Base-by-base conservation (phyloP, 2,113 vertebrate genomes). In the Macquaria ambigua region DNA sequence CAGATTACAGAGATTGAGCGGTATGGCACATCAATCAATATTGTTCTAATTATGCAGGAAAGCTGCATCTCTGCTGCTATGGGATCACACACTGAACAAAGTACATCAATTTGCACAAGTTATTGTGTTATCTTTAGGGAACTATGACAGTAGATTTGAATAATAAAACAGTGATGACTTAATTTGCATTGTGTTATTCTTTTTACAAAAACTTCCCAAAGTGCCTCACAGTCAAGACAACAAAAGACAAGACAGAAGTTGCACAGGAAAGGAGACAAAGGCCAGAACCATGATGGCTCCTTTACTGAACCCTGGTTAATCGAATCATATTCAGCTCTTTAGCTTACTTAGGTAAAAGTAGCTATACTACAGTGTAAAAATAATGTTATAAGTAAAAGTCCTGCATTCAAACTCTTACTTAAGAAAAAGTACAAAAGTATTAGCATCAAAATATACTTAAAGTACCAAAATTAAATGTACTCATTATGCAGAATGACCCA, bases 1-100 rank as follows among this genome's bases (percentile, higher is more conserved):
- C 48, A 83, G 81, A 81, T 90, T 84, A 85, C 84, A 53, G 71
- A 87, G 83, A 82, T 55, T 58, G 62, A 77, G 68, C 28, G 37
- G n/a, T 70, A 74, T 63, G 59, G 50, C 39, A 15, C 71, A 86
- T 90, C 85, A 76, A 89, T 88, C 82, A 85, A 82, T 89, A 88
- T 66, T 58, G 81, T 55, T 72, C 56, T 85, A 64, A 87, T 92
- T 89, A 86, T 89, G 61, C 79, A 64, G 53, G 63, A 77, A 74
- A 83, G 75, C 70, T 82, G 48, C 70, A 46, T 81, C 68, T 84
- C 68, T 71, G 78, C 58, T 55, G 72, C 77, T 28, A 14, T 21
- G 66, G 81, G 78, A 86, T 87, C 68, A 71, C 0, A 59, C 64
- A 41, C 78, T 3, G 71, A 76, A 70, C 31, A 16, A 46, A 83